Conservation (phyloP, 2,888 invertebrate genomes). For the Tinea trinotella region DNA sequence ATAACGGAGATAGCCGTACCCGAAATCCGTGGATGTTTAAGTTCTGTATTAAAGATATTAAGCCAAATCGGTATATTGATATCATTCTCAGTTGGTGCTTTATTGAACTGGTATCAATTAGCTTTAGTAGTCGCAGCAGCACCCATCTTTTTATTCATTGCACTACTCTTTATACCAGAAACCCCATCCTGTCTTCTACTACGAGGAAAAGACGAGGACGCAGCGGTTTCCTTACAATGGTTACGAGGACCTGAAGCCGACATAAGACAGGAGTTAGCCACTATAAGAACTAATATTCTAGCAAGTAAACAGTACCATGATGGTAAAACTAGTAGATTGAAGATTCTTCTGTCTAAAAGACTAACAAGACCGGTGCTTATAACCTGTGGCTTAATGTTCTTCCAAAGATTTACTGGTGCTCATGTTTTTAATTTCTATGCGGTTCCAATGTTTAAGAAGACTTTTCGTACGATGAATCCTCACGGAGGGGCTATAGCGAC, state of each 20-base stretch:
- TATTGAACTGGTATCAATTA: conserved; percentile 86
- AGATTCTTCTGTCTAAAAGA: conserved; percentile 52
- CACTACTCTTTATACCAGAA: conserved; percentile 86
- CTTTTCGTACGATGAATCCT: conserved; percentile 84
- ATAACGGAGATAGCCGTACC: conserved; percentile 92
- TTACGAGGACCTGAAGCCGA: conserved; percentile 84
- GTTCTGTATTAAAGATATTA: conserved; percentile 87
- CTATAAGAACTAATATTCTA: conserved; percentile 78
- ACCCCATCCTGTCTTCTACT: conserved; percentile 87
- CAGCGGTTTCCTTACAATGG: conserved; percentile 82
- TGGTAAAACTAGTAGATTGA: conserved; percentile 44
- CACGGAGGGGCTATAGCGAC: conserved; percentile 88
- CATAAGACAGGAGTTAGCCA: conserved; percentile 80
- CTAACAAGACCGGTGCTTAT: conserved; percentile 81
- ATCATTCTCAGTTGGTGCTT: conserved; percentile 85
- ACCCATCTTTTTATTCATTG: conserved; percentile 81
- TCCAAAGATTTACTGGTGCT: conserved; percentile 87
- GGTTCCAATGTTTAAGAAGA: conserved; percentile 88
- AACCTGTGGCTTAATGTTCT: conserved; percentile 89
- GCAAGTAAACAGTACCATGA: conserved; percentile 57
- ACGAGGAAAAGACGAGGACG: conserved; percentile 81
- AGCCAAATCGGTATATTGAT: conserved; percentile 88
- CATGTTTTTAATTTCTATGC: conserved; percentile 89
- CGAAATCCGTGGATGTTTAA: conserved; percentile 87
- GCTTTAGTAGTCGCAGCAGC: conserved; percentile 84